These are phyloP conservation scores for Hydra vulgaris DNA, from an alignment of 30 jellyfish, hydroid and myxozoan genomes.

Conservation along the genomic window DNA sequence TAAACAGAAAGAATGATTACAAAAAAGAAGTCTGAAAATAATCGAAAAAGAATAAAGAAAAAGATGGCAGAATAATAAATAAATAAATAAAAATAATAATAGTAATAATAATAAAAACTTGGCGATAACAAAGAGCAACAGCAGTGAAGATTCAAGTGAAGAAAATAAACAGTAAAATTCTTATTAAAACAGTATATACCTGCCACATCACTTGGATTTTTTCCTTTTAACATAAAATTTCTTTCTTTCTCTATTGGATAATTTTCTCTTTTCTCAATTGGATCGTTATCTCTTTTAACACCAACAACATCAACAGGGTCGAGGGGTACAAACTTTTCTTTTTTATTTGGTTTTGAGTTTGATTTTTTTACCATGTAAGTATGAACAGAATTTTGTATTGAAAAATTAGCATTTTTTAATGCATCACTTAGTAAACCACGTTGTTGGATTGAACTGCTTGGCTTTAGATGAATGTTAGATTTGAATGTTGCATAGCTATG, in stretches of 20 bases:
- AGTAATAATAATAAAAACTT: too few species aligned
- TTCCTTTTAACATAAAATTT: constrained; percentile 3
- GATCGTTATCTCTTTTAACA: background rate
- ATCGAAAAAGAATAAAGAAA: too few species aligned
- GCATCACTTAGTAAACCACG: constrained; percentile 8
- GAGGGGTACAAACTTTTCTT: background rate
- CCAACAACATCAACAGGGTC: constrained; percentile 13
- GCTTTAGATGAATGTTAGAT: background rate
- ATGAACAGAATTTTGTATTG: constrained; percentile 17
- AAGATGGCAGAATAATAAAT: too few species aligned
- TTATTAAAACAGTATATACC: too few species aligned
- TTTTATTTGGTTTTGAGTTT: background rate
- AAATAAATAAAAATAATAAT: too few species aligned
- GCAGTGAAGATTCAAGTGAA: too few species aligned
- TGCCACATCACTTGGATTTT: constrained; percentile 22
- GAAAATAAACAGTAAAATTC: too few species aligned
- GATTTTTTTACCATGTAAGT: constrained; percentile 11
- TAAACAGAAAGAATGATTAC: too few species aligned
- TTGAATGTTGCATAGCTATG: constrained; percentile 12
- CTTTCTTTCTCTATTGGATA: constrained; percentile 2
- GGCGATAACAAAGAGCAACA: too few species aligned
- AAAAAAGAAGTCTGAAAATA: too few species aligned
- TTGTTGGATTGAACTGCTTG: too few species aligned
- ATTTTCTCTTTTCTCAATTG: background rate
- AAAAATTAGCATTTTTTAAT: constrained; percentile 10